Conservation (phyloP, 2,888 invertebrate genomes). For the Spicauda simplicius region DNA sequence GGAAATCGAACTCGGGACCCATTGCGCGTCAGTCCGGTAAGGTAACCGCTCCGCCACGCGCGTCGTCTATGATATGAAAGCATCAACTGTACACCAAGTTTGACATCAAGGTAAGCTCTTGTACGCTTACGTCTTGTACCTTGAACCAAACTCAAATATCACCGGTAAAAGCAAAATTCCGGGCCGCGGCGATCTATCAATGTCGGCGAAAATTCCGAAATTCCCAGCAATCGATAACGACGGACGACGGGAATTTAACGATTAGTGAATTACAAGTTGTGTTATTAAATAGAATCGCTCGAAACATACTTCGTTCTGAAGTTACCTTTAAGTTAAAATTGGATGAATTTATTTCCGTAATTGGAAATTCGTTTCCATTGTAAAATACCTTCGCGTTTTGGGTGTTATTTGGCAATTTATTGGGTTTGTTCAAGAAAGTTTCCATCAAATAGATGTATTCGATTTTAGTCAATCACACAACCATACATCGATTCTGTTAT, state of each 20-base stretch:
- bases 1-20: no score
- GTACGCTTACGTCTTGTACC: conserved; percentile 30
- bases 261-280: conserved; percentile 44
- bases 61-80: no score
- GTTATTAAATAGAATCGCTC: conserved; percentile 26
- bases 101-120: neutral
- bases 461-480: no score
- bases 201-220: conserved; percentile 59
- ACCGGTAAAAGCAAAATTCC: conserved; percentile 60
- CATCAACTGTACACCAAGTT: no score
- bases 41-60: no score
- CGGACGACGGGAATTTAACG: conserved; percentile 50
- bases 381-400: neutral
- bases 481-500: no score
- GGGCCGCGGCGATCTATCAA: conserved; percentile 67
- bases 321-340: neutral
- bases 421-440: no score
- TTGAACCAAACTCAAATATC: conserved; percentile 51
- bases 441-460: no score
- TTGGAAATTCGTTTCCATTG: conserved; percentile 3
- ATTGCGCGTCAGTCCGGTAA: no score
- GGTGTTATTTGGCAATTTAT: no score
- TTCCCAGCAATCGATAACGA: conserved; percentile 69
- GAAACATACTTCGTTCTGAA: conserved; percentile 5
- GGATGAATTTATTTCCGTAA: neutral